Evolutionary conservation across 2,888 invertebrate species (phyloP).

Genomic region (Volucella bombylans): DNA sequence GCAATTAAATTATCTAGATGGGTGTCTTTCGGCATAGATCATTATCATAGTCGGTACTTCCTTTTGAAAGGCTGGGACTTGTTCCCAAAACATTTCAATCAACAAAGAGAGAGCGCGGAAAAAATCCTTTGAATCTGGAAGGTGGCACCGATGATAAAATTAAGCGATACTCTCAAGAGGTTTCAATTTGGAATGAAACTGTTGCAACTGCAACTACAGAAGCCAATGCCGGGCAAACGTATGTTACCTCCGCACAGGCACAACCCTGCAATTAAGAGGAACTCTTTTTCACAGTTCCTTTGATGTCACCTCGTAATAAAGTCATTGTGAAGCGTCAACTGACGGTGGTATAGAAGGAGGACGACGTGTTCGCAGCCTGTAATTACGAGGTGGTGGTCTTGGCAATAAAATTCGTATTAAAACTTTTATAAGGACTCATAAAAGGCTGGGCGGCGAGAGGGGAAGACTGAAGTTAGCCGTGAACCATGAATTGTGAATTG

Average conservation of each 20-base stretch:
- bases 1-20: constrained; percentile 73
- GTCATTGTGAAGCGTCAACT: constrained; percentile 59
- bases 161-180: constrained; percentile 66
- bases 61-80: constrained; percentile 62
- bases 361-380: constrained; percentile 63
- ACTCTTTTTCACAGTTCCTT: constrained; percentile 70
- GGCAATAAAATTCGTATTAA: constrained; percentile 67
- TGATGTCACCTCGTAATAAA: constrained; percentile 74
- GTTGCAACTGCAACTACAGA: constrained; percentile 36
- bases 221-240: constrained; percentile 4
- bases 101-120: constrained; percentile 53
- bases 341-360: constrained; percentile 52
- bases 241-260: constrained; percentile 1
- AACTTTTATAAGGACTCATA: constrained; percentile 63
- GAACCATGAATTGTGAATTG: constrained; percentile 9
- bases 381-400: constrained; percentile 65
- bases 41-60: constrained; percentile 69
- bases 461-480: constrained; percentile 1
- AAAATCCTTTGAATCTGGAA: constrained; percentile 64
- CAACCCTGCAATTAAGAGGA: constrained; percentile 62
- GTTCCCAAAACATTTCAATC: constrained; percentile 70
- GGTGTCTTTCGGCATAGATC: constrained; percentile 72
- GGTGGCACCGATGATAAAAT: constrained; percentile 68
- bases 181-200: constrained; percentile 64
- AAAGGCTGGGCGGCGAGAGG: constrained; percentile 51